Evolutionary conservation across 2,113 vertebrate species (phyloP), one percentile per base, ranked within the genome.

Genomic region (Eonycteris spelaea): DNA sequence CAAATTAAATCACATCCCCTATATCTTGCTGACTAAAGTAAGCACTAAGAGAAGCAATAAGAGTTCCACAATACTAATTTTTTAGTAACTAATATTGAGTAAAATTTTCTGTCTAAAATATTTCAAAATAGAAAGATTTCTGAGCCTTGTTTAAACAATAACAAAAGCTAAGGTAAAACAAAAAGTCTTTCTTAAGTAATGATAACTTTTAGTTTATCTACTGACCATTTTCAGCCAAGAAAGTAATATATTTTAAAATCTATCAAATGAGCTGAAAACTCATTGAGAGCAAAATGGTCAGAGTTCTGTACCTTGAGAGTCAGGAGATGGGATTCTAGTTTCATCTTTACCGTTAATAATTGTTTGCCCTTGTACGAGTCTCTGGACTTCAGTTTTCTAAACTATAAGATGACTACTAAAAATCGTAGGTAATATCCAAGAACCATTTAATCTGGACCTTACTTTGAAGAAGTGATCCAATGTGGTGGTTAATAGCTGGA

Each of bases 291-390:
- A 82, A 84, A 86, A 83, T 30, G 53, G 68, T 93, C 59, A 35
- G 45, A 82, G 24, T 35, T 86, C 65, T 82, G 4, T 86, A 57
- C 48, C 48, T 48, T 63, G 48, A 87, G 45, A 85, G 33, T 61
- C 21, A 71, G 12, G 38, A 48, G 43, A 96, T 61, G 10, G 21
- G 80, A 86, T 65, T 90, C 65, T 30, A 92, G 53, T 88, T 88
- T 89, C 61, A 35, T 65, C 86, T 97, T 51, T 85, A 78, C 51
- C 67, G 79, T 74, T 79, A 89, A 80, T 30, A 80, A 88, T 16
- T 91, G 53, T 75, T 63, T 94, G 61, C 88, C 94, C 91, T 97
- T 86, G 61, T 33, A 96, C 40, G 68, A 92, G 35, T 94, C 77
- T 93, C 70, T 78, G 55, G 45, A 68, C 80, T 92, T 97, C 55